Conservation (phyloP, 2,113 vertebrate species). For the Otus sunia region DNA sequence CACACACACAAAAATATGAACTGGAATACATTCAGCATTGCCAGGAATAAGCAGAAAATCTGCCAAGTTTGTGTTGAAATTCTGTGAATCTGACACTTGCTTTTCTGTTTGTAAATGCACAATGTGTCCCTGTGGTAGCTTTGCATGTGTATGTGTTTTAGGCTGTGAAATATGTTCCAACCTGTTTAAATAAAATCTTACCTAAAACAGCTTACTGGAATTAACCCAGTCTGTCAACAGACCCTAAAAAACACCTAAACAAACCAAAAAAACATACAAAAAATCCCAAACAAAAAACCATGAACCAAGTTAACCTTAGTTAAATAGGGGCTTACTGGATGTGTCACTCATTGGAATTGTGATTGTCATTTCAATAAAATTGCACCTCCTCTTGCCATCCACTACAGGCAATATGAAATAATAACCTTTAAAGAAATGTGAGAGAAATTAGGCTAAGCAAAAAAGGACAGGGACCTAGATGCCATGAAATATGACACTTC, state of each 20-base stretch:
- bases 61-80: neutral
- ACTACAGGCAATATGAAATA: neutral
- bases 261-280: rapidly evolving
- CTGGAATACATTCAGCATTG: neutral
- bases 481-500: neutral
- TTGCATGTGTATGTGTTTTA: neutral
- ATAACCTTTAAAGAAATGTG: neutral
- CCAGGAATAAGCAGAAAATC: neutral
- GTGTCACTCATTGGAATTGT: neutral
- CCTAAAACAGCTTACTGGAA: neutral
- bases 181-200: neutral
- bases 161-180: neutral
- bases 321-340: neutral
- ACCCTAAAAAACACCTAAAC: neutral
- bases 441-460: neutral
- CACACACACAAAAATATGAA: neutral
- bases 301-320: neutral
- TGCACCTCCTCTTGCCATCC: neutral
- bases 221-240: neutral
- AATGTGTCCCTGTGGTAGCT: neutral
- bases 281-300: rapidly evolving
- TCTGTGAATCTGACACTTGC: neutral
- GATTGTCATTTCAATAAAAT: neutral
- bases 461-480: rapidly evolving
- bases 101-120: conserved; percentile 1